phyloP scores from a whole-genome alignment of 2,797 vertebrate species.

The Nyctibius grandis region DNA sequence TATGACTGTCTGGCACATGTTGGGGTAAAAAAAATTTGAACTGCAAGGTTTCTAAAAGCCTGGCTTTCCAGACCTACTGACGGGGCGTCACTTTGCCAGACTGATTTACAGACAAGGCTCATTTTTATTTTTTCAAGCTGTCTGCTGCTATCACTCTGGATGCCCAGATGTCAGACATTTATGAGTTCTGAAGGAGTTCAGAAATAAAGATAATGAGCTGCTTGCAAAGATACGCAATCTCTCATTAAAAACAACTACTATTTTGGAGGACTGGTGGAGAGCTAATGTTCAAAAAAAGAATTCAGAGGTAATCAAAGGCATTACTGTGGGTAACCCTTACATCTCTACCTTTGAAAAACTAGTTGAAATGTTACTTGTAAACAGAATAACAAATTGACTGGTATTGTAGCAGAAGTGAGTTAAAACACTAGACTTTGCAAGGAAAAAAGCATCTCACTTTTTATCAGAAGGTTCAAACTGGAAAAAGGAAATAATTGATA shows the following conservation, averaged over 20 bases:
- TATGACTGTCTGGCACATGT: background rate
- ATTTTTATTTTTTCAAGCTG: slow-evolving; percentile 19
- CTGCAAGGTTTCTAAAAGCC: background rate
- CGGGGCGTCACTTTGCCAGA: background rate
- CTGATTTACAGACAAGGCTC: background rate
- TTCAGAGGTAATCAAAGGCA: background rate
- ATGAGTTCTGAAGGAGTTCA: background rate
- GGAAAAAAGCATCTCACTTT: background rate
- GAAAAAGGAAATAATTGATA: background rate
- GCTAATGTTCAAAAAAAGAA: background rate
- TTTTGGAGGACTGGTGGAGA: background rate
- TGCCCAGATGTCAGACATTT: background rate
- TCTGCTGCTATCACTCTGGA: background rate
- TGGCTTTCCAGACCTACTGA: background rate
- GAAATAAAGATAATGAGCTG: background rate
- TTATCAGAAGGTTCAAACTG: background rate
- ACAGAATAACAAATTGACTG: background rate
- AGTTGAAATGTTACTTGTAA: background rate
- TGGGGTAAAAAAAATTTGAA: background rate
- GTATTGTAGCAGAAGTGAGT: background rate
- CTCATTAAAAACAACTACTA: background rate
- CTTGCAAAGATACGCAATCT: background rate
- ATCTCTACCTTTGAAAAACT: background rate
- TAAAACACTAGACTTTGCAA: background rate
- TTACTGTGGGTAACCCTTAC: background rate